Conservation (phyloP, 2,113 vertebrate species). For the Mastomys natalensis region DNA sequence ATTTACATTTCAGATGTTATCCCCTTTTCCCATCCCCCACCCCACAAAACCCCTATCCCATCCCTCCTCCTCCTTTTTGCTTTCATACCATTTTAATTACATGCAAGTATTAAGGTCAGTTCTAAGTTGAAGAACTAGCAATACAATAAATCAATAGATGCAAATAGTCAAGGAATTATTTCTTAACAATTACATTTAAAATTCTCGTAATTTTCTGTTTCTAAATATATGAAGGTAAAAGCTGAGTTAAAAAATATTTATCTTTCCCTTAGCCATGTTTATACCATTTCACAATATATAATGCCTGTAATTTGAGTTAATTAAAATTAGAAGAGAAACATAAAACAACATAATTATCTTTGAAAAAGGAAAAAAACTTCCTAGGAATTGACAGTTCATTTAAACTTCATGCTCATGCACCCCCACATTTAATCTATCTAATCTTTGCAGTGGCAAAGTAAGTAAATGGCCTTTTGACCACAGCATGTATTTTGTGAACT, state of each 20-base stretch:
- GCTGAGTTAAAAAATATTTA: not conserved
- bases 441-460: not conserved
- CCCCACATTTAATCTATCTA: not conserved
- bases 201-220: not conserved
- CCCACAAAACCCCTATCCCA: no score
- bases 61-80: no score
- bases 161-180: not conserved
- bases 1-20: no score
- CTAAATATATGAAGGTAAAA: not conserved
- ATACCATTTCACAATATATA: not conserved
- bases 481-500: not conserved
- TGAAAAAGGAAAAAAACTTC: not conserved
- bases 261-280: not conserved
- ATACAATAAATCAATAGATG: no score
- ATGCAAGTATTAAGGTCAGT: no score
- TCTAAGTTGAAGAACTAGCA: no score
- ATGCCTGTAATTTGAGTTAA: not conserved
- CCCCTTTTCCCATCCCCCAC: no score
- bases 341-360: not conserved
- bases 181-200: not conserved
- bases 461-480: not conserved
- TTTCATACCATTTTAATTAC: no score
- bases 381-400: not conserved
- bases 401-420: not conserved
- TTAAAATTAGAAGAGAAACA: not conserved